Conservation (phyloP, 2,113 vertebrate genomes). For the Tachysurus vachellii region DNA sequence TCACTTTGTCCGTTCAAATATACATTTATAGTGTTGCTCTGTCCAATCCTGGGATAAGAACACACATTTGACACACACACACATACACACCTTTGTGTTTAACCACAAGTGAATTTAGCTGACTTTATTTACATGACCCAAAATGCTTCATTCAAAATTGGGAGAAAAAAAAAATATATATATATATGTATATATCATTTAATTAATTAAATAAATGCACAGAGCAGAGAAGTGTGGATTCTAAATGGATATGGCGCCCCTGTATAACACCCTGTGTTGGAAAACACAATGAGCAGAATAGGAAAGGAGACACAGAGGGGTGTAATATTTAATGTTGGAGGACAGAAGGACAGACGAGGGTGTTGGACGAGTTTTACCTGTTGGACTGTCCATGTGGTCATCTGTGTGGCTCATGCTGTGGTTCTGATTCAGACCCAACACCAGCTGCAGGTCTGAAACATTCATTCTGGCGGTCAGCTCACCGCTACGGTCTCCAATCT, state of each 20-base stretch:
- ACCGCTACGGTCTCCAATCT: constrained; percentile 85
- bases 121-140: background rate
- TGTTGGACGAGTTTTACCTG: constrained; percentile 36
- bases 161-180: too few relatives aligned
- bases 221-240: background rate
- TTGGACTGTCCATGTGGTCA: constrained; percentile 70
- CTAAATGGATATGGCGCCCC: background rate
- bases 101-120: background rate
- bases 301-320: constrained; percentile 54
- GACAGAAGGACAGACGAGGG: background rate
- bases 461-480: constrained; percentile 91
- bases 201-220: background rate
- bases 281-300: background rate
- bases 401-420: constrained; percentile 68
- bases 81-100: background rate
- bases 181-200: too few relatives aligned
- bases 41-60: background rate
- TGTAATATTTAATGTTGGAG: background rate
- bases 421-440: constrained; percentile 79
- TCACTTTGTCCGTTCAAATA: background rate
- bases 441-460: constrained; percentile 90
- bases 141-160: too few relatives aligned
- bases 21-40: background rate
- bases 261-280: background rate
- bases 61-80: background rate